These are phyloP conservation scores for Gallirallus australis DNA, from an alignment of 2,797 vertebrate genomes.

Conservation along the genomic window DNA sequence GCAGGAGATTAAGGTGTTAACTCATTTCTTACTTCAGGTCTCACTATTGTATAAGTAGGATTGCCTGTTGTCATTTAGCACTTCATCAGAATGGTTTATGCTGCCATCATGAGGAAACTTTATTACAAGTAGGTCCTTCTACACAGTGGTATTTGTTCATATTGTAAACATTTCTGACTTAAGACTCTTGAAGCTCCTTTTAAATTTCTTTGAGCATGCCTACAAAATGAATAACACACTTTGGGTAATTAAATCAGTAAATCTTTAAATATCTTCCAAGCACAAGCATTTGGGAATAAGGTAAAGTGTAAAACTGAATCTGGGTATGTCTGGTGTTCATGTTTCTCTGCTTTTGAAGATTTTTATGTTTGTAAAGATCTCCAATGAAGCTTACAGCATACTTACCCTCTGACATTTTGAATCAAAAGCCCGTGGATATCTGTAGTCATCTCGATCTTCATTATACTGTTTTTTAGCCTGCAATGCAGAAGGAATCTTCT, in stretches of 20 bases:
- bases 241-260: neutral
- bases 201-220: neutral
- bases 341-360: neutral
- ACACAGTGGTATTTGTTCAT: neutral
- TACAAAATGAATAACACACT: neutral
- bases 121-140: neutral
- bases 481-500: neutral
- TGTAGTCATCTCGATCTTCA: neutral
- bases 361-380: neutral
- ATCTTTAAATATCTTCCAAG: neutral
- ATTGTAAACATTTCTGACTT: neutral
- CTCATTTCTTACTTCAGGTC: neutral
- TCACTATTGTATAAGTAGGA: neutral
- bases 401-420: neutral
- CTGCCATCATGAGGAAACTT: slow-evolving; percentile 74
- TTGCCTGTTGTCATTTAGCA: neutral
- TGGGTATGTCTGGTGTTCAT: neutral
- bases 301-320: neutral
- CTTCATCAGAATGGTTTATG: slow-evolving; percentile 37
- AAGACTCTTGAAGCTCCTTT: neutral
- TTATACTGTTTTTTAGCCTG: neutral
- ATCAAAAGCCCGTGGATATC: neutral
- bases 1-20: neutral
- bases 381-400: neutral
- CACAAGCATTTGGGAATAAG: neutral